These are phyloP conservation scores for Phlogophora meticulosa DNA, from an alignment of 2,888 invertebrate genomes.

Conservation along the genomic window DNA sequence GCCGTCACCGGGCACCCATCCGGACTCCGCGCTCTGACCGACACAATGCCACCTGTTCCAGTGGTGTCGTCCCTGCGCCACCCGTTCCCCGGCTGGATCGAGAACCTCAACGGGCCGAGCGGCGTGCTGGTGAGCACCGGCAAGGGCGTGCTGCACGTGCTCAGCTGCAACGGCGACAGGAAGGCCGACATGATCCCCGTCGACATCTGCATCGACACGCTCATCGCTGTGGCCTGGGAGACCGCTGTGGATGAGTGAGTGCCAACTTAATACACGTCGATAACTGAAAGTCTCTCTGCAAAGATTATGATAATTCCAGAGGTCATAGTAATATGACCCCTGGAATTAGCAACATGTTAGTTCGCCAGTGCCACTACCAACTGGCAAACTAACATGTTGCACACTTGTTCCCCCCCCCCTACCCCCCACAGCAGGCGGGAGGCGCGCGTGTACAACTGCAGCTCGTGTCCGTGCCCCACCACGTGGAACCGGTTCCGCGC, in stretches of 20 bases:
- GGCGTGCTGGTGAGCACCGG: conserved; percentile 93
- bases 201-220: conserved; percentile 94
- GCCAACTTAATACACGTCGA: neutral
- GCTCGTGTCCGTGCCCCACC: conserved; percentile 93
- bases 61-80: conserved; percentile 92
- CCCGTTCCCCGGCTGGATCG: conserved; percentile 96
- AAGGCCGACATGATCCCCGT: conserved; percentile 95
- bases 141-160: conserved; percentile 93
- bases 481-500: conserved; percentile 93
- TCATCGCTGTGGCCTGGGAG: conserved; percentile 94
- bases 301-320: too few relatives aligned
- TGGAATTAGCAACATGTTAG: too few relatives aligned
- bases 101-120: conserved; percentile 97
- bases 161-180: conserved; percentile 89
- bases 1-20: too few relatives aligned
- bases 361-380: too few relatives aligned
- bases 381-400: too few relatives aligned
- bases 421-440: conserved; percentile 71
- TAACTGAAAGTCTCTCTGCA: too few relatives aligned
- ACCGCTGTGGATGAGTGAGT: conserved; percentile 90
- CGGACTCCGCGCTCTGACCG: too few relatives aligned
- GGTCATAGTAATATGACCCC: too few relatives aligned
- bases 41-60: conserved; percentile 67
- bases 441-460: conserved; percentile 94
- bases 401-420: too few relatives aligned